Evolutionary conservation across 1,140 invertebrate genomes (phyloP).

Genomic region (Lepidostoma basale): DNA sequence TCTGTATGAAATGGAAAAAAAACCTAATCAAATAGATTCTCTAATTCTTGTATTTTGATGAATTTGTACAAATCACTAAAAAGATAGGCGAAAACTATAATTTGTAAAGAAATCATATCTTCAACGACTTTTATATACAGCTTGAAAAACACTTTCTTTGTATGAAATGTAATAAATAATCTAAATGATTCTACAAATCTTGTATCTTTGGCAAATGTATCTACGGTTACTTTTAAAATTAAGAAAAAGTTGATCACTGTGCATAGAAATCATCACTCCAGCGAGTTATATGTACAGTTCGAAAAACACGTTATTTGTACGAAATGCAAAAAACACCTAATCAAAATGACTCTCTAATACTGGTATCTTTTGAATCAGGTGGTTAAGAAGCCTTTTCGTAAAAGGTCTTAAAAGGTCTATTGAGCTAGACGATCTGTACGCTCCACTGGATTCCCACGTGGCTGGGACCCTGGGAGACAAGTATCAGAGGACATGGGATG

Average conservation of each 20-base stretch:
- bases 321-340: background rate
- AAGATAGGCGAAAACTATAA: no score
- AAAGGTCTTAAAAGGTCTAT: conserved; percentile 33
- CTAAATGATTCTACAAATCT: no score
- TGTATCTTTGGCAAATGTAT: no score
- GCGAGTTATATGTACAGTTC: background rate
- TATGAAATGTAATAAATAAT: no score
- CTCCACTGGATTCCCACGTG: conserved; percentile 21
- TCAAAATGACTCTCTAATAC: background rate
- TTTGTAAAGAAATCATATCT: no score
- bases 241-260: background rate
- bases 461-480: conserved; percentile 13
- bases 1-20: no score
- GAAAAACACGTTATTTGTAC: background rate
- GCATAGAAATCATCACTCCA: background rate
- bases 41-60: no score
- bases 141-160: no score
- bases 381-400: conserved; percentile 37
- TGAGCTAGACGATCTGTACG: conserved; percentile 37
- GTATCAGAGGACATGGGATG: conserved; percentile 31
- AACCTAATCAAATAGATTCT: no score
- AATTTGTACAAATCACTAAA: no score
- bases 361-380: conserved; percentile 32
- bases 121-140: no score
- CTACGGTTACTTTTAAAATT: background rate